Evolutionary conservation across 2,888 invertebrate species (phyloP).

Genomic region (Agriopis aurantiaria): DNA sequence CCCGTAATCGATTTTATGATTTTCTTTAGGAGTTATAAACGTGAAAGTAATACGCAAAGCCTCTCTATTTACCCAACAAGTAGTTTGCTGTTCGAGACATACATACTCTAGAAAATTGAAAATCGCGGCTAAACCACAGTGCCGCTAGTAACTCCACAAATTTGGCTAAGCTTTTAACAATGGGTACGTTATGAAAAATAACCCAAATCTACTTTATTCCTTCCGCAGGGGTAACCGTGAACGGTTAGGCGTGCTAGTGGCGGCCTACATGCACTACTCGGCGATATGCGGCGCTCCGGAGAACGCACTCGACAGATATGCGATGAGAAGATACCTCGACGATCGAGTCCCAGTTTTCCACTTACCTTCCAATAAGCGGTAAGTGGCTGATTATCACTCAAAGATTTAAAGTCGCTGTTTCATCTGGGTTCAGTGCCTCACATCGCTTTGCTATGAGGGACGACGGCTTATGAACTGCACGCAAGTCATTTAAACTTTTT

Average conservation of each 20-base stretch:
- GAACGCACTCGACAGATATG: slow-evolving; percentile 95
- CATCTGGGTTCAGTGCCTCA: not conserved
- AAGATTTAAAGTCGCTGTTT: not conserved
- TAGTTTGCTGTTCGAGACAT: no score
- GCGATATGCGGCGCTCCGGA: slow-evolving; percentile 95
- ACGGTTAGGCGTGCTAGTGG: slow-evolving; percentile 94
- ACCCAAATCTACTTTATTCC: not conserved
- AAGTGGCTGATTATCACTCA: not conserved
- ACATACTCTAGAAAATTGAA: no score
- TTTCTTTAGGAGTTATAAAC: no score
- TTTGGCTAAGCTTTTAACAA: no score
- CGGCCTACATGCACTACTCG: slow-evolving; percentile 97
- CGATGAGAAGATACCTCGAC: slow-evolving; percentile 96
- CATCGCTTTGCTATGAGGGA: no score
- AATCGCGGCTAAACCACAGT: no score
- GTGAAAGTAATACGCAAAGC: no score
- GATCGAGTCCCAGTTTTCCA: slow-evolving; percentile 79
- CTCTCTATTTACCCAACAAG: no score
- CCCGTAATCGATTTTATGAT: no score
- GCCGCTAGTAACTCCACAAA: no score
- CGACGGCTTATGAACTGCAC: no score
- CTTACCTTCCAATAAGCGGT: slow-evolving; percentile 80
- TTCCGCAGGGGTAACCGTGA: slow-evolving; percentile 92
- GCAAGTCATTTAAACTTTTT: no score
- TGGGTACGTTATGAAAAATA: not conserved